Conservation (phyloP, 2,113 vertebrate genomes). For the Onychorhynchus coronatus region DNA sequence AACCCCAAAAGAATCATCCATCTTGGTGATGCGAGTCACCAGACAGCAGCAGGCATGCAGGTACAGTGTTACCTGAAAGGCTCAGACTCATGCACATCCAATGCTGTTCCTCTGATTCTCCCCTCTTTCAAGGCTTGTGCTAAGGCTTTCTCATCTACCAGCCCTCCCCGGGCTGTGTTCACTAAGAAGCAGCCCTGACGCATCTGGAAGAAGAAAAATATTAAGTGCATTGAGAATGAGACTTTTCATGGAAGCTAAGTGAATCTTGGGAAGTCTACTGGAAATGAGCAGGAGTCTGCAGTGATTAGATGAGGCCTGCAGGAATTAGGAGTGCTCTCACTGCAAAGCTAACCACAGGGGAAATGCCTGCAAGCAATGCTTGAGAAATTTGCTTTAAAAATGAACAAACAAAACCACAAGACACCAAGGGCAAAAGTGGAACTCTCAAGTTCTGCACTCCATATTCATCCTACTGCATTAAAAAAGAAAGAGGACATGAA, state of each 20-base stretch:
- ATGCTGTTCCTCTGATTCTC: slow-evolving; percentile 86
- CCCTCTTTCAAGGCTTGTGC: slow-evolving; percentile 89
- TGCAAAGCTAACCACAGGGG: slow-evolving; percentile 45
- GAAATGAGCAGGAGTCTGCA: slow-evolving; percentile 52
- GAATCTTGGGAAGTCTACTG: slow-evolving; percentile 30
- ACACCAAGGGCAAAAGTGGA: slow-evolving; percentile 32
- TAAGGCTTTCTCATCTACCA: slow-evolving; percentile 88
- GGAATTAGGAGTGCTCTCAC: slow-evolving; percentile 31
- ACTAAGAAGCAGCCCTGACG: slow-evolving; percentile 89
- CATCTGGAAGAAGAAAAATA: slow-evolving; percentile 76
- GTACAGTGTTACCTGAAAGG: slow-evolving; percentile 81
- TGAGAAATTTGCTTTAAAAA: slow-evolving; percentile 48
- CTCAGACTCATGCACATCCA: slow-evolving; percentile 88
- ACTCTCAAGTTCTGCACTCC: slow-evolving; percentile 45
- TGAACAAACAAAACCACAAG: not conserved
- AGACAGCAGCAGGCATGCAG: not conserved
- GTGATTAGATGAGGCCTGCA: slow-evolving; percentile 45
- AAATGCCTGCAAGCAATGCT: slow-evolving; percentile 51
- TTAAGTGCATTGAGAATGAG: not conserved
- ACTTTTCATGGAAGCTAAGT: not conserved
- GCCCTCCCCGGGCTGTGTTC: slow-evolving; percentile 87
- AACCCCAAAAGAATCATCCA: not conserved
- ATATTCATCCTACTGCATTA: not conserved
- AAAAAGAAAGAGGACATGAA: slow-evolving; percentile 17
- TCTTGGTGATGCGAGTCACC: not conserved